Evolutionary conservation across 2,113 vertebrate genomes (phyloP).

Genomic region (Misgurnus anguillicaudatus): DNA sequence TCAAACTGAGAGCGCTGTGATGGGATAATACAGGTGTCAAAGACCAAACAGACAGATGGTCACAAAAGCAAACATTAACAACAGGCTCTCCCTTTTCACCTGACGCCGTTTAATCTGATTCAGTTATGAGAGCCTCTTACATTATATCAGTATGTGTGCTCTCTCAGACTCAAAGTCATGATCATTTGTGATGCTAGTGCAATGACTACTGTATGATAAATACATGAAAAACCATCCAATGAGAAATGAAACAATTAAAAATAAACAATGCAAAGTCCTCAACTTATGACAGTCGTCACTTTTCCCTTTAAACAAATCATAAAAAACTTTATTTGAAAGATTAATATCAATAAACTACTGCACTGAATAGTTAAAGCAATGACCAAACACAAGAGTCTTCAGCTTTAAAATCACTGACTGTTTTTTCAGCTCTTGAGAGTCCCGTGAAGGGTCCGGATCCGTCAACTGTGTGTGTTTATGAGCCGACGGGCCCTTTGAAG

Average conservation of each 20-base stretch:
- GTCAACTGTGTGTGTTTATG: slow-evolving; percentile 33
- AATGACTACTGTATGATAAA: too few species aligned
- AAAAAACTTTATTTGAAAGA: too few species aligned
- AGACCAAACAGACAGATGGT: slow-evolving; percentile 58
- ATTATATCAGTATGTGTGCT: too few species aligned
- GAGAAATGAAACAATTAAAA: too few species aligned
- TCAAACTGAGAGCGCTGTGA: slow-evolving; percentile 1
- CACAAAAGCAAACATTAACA: slow-evolving; percentile 39
- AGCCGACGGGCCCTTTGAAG: slow-evolving; percentile 42
- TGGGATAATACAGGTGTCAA: slow-evolving; percentile 59
- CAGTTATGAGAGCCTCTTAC: not conserved
- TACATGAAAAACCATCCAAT: too few species aligned
- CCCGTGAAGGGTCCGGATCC: not conserved
- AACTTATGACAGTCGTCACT: not conserved
- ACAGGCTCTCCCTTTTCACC: not conserved
- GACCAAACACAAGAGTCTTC: too few species aligned
- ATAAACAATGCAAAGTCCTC: too few species aligned
- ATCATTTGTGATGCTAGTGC: too few species aligned
- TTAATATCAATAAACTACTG: not conserved
- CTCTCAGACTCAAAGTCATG: too few species aligned
- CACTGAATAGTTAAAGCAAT: too few species aligned
- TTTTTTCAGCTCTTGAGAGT: not conserved
- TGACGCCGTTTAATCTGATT: not conserved
- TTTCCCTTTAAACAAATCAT: not conserved
- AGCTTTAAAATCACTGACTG: not conserved